Percentiles rank a stretch among this genome's conserved stretches.
phyloP scores from a whole-genome alignment of 2,888 invertebrate species.

The Mythimna loreyi region DNA sequence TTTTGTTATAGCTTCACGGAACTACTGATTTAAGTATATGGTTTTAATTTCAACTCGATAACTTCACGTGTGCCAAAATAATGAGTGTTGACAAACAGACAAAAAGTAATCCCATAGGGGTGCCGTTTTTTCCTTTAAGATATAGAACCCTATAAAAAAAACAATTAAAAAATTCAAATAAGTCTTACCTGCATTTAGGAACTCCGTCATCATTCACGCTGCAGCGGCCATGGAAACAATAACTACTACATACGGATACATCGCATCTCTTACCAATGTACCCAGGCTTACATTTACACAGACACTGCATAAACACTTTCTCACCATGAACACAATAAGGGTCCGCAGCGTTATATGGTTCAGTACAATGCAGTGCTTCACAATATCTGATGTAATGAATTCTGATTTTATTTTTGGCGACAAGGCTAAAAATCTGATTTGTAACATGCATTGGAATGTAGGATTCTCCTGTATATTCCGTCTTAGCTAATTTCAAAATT shows the following conservation, averaged over 20 bases:
- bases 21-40: too few relatives aligned
- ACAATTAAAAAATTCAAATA: too few relatives aligned
- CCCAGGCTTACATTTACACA: neutral
- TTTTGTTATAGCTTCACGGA: too few relatives aligned
- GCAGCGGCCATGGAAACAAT: slow-evolving; percentile 93
- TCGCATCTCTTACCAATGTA: slow-evolving; percentile 89
- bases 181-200: slow-evolving; percentile 81
- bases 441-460: neutral
- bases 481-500: neutral
- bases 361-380: neutral
- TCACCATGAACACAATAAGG: neutral
- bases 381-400: neutral
- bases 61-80: too few relatives aligned
- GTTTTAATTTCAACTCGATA: too few relatives aligned
- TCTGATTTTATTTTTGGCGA: neutral
- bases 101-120: too few relatives aligned
- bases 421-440: neutral
- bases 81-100: too few relatives aligned
- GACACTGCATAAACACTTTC: neutral
- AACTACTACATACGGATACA: slow-evolving; percentile 67
- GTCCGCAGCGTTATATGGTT: neutral
- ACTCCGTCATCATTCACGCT: slow-evolving; percentile 74
- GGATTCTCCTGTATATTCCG: neutral
- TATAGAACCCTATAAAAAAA: too few relatives aligned
- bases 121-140: too few relatives aligned